Conservation (phyloP, 2,113 vertebrate species). For the Zosterops lateralis region DNA sequence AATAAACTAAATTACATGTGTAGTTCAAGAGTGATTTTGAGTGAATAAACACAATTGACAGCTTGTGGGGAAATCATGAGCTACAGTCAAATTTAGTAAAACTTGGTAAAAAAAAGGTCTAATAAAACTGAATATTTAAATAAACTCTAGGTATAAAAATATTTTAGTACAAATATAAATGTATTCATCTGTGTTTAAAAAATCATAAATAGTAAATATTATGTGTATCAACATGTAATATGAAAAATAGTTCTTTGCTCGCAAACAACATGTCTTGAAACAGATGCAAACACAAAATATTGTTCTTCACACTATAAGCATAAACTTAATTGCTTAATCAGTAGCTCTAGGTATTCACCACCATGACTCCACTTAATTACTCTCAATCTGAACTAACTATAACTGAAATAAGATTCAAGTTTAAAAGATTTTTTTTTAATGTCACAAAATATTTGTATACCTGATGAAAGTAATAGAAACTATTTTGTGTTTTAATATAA, state of each 20-base stretch:
- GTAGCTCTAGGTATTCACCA: neutral
- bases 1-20: neutral
- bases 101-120: neutral
- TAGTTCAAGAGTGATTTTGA: neutral
- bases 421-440: neutral
- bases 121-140: neutral
- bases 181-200: neutral
- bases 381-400: neutral
- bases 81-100: neutral
- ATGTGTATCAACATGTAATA: neutral
- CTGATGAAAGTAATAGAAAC: neutral
- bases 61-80: neutral
- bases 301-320: neutral
- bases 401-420: neutral
- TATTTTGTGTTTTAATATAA: neutral
- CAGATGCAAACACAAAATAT: neutral
- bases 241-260: neutral
- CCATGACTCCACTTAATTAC: neutral
- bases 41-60: neutral
- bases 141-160: neutral
- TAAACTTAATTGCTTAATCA: neutral
- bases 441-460: neutral
- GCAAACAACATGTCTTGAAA: neutral
- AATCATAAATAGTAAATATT: neutral
- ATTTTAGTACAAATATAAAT: neutral